Percentiles rank a stretch among this genome's conserved stretches.
Evolutionary conservation across 2,113 vertebrate species (phyloP).

Genomic region (Atlantisia rogersi): DNA sequence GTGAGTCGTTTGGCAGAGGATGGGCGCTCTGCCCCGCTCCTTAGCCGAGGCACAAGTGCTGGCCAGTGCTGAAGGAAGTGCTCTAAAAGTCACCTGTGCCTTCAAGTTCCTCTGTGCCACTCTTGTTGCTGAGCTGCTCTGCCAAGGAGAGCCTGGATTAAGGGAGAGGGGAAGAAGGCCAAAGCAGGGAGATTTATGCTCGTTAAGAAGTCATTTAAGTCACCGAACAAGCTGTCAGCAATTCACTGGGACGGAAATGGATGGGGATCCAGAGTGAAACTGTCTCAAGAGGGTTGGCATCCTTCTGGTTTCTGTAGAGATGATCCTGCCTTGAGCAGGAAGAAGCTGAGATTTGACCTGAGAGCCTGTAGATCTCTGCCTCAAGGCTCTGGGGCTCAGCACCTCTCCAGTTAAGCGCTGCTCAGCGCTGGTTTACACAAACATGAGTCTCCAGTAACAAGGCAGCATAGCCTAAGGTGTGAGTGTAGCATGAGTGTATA

Average conservation of each 20-base stretch:
- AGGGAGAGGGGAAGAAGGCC: background rate
- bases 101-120: background rate
- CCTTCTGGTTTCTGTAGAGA: background rate
- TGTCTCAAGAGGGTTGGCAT: background rate
- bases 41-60: background rate
- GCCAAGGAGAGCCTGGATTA: background rate
- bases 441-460: fast-evolving
- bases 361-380: background rate
- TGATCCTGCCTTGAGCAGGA: background rate
- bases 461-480: background rate
- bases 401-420: background rate
- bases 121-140: background rate
- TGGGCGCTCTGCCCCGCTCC: background rate
- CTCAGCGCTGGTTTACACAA: background rate
- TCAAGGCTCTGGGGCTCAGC: background rate
- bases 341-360: background rate
- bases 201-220: background rate
- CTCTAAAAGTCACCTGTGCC: background rate
- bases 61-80: background rate
- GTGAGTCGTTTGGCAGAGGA: background rate
- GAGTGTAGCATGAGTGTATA: too few relatives aligned
- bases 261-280: background rate
- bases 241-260: background rate
- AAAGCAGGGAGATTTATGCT: background rate
- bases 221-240: background rate